phyloP scores from a whole-genome alignment of 1,140 invertebrate genomes.

The Oscheius sp. region DNA sequence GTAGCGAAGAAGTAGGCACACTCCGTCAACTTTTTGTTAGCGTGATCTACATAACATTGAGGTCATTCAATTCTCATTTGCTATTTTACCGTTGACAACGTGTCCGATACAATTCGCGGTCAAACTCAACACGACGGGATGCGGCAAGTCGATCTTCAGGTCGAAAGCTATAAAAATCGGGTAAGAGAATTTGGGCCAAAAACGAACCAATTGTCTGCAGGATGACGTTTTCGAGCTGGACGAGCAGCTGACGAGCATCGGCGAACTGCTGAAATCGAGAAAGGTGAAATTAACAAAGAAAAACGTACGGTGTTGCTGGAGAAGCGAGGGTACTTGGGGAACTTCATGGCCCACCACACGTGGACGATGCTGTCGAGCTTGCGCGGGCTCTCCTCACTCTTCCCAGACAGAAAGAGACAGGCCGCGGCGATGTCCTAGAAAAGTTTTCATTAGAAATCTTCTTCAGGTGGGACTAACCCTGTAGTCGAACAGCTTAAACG shows the following conservation, averaged over 20 bases:
- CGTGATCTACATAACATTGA: background rate
- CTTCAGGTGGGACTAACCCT: background rate
- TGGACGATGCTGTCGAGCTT: conserved; percentile 24
- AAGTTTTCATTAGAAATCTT: background rate
- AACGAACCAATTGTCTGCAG: conserved; percentile 22
- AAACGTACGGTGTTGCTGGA: no score
- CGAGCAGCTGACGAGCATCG: background rate
- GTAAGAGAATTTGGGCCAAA: conserved; percentile 8
- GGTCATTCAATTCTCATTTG: background rate
- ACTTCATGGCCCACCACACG: conserved; percentile 20
- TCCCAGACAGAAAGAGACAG: conserved; percentile 19
- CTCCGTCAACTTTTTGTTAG: conserved; percentile 1
- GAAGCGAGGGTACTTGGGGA: conserved; percentile 4
- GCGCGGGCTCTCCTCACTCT: conserved; percentile 17
- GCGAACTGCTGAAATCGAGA: background rate
- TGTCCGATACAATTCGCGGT: background rate
- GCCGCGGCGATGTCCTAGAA: conserved; percentile 24
- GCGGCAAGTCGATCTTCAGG: conserved; percentile 15
- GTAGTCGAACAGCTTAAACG: background rate
- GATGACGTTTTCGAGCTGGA: conserved; percentile 14
- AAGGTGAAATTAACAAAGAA: background rate
- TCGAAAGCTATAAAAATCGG: conserved; percentile 22
- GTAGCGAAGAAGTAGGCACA: conserved; percentile 20
- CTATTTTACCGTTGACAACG: background rate
- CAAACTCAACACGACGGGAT: conserved; percentile 3